Evolutionary conservation across 2,113 vertebrate genomes (phyloP).

Genomic region (Danionella cerebrum): DNA sequence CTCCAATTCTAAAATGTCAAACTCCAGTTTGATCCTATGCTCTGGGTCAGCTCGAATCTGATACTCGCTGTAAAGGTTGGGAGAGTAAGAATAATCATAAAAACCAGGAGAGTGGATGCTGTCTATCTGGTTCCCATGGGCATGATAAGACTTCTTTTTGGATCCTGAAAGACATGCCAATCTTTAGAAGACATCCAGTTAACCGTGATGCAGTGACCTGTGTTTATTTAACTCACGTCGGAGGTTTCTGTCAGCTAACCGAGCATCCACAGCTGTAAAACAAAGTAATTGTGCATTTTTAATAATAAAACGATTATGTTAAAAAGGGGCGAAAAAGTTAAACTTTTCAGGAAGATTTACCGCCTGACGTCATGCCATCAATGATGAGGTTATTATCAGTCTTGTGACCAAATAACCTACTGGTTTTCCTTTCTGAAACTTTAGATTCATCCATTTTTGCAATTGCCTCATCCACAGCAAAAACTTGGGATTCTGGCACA

Average conservation of each 20-base stretch:
- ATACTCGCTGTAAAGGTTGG: slow-evolving; percentile 74
- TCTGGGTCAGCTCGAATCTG: slow-evolving; percentile 68
- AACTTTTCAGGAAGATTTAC: slow-evolving; percentile 27
- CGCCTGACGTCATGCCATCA: slow-evolving; percentile 43
- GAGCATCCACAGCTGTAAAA: slow-evolving; percentile 52
- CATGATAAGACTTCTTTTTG: slow-evolving; percentile 58
- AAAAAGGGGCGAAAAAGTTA: not conserved
- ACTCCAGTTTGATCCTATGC: slow-evolving; percentile 73
- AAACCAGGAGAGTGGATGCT: slow-evolving; percentile 77
- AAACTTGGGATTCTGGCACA: slow-evolving; percentile 39
- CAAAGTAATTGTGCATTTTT: not conserved
- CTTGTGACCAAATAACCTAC: not conserved
- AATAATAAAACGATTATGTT: too few species aligned
- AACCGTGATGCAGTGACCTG: too few species aligned
- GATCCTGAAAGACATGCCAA: slow-evolving; percentile 53
- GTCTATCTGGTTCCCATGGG: slow-evolving; percentile 39
- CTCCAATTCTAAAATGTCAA: slow-evolving; percentile 77
- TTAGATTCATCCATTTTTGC: not conserved
- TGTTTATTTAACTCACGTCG: slow-evolving; percentile 19
- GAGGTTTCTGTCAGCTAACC: slow-evolving; percentile 35
- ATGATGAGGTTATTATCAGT: slow-evolving; percentile 34
- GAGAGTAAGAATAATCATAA: slow-evolving; percentile 69
- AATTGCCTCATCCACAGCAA: slow-evolving; percentile 46
- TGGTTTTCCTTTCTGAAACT: not conserved
- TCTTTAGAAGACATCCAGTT: not conserved